phyloP scores from a whole-genome alignment of 2,888 invertebrate genomes.

The Agrotis ipsilon region DNA sequence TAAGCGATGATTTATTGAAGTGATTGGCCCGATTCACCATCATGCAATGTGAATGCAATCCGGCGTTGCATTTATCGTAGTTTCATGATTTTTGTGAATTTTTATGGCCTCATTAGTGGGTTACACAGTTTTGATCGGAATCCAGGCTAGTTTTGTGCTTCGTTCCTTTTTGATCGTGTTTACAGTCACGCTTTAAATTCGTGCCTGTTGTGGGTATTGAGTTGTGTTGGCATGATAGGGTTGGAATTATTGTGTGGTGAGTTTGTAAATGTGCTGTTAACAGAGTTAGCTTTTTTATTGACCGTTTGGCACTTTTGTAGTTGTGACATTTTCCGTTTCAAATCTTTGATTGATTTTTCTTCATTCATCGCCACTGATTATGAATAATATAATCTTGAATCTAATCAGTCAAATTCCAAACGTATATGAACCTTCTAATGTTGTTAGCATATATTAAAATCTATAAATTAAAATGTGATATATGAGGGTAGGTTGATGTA shows the following conservation, averaged over 20 bases:
- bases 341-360: too few species aligned
- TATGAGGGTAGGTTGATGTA: too few species aligned
- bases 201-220: slow-evolving; percentile 6
- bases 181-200: slow-evolving; percentile 33
- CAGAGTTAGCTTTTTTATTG: slow-evolving; percentile 4
- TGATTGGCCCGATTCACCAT: slow-evolving; percentile 41
- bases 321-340: too few species aligned
- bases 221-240: slow-evolving; percentile 18
- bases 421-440: too few species aligned
- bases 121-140: slow-evolving; percentile 42
- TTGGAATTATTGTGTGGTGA: background rate
- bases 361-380: too few species aligned
- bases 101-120: slow-evolving; percentile 61
- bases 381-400: too few species aligned
- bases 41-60: slow-evolving; percentile 67
- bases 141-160: slow-evolving; percentile 37
- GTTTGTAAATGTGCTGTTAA: slow-evolving; percentile 6
- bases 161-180: slow-evolving; percentile 28
- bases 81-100: slow-evolving; percentile 59
- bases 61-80: slow-evolving; percentile 61
- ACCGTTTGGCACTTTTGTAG: background rate
- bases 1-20: slow-evolving; percentile 75
- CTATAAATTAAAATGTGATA: too few species aligned
- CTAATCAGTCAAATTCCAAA: too few species aligned
- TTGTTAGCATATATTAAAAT: too few species aligned